phyloP scores from a whole-genome alignment of 2,113 vertebrate species.

The Platysternon megacephalum region DNA sequence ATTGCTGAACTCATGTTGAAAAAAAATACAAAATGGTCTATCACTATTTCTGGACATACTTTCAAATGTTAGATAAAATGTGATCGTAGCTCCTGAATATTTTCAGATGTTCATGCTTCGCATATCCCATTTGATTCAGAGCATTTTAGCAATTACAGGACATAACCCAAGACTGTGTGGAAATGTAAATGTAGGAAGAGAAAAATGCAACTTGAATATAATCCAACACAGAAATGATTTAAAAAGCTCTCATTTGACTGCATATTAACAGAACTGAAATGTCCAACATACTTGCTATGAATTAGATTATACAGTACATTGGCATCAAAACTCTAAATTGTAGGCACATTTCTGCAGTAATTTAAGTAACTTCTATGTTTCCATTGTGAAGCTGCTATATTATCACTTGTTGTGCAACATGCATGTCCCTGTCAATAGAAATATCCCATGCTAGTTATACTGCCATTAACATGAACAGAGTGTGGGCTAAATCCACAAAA shows the following conservation, averaged over 20 bases:
- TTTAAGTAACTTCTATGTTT: background rate
- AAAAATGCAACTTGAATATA: background rate
- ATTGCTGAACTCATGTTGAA: background rate
- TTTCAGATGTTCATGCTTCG: background rate
- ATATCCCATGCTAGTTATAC: background rate
- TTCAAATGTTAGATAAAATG: background rate
- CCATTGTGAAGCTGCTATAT: background rate
- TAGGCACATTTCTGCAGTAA: background rate
- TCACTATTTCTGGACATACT: background rate
- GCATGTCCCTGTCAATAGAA: background rate
- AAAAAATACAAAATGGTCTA: background rate
- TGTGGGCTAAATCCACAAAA: background rate
- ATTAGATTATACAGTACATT: background rate
- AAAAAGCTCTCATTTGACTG: background rate
- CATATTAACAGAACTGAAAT: background rate
- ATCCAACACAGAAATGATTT: background rate
- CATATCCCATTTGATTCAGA: background rate
- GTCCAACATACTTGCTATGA: background rate
- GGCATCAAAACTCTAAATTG: background rate
- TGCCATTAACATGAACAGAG: background rate
- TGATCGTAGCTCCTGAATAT: background rate
- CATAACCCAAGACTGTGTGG: background rate
- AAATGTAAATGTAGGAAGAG: background rate
- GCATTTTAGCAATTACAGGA: background rate
- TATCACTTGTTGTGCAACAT: background rate